A percentile compares a stretch with the other conserved stretches of the same genome.
These are phyloP conservation scores for Trichogramma evanescens DNA, from an alignment of 2,888 invertebrate species.

Conservation along the genomic window DNA sequence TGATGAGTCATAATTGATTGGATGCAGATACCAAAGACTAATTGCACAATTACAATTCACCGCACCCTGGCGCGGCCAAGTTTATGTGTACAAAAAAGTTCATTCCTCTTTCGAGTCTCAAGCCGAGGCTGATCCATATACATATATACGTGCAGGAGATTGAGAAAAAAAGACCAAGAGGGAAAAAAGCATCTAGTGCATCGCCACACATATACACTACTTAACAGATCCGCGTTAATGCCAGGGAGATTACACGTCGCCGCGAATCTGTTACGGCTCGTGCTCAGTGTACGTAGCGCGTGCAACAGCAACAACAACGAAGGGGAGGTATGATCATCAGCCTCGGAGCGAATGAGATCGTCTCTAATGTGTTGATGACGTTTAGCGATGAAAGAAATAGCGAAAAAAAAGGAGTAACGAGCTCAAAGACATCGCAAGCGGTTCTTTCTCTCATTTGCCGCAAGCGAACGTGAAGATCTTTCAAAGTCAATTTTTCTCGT, in stretches of 20 bases:
- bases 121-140: background rate
- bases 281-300: background rate
- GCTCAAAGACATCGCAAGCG: background rate
- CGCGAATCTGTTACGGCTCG: slow-evolving; percentile 20
- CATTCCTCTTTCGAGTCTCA: background rate
- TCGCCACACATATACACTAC: slow-evolving; percentile 14
- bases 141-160: too few species aligned
- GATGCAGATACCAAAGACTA: too few species aligned
- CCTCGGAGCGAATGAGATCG: too few species aligned
- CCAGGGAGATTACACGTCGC: slow-evolving; percentile 18
- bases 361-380: too few species aligned
- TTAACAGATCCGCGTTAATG: slow-evolving; percentile 27
- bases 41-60: too few species aligned
- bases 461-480: slow-evolving; percentile 8
- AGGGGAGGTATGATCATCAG: too few species aligned
- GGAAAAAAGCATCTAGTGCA: background rate
- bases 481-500: slow-evolving; percentile 12
- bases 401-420: slow-evolving; percentile 7
- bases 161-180: background rate
- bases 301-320: background rate
- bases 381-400: background rate
- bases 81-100: background rate
- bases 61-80: too few species aligned
- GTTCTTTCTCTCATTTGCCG: background rate
- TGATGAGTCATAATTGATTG: too few species aligned